Base-by-base conservation (phyloP, 1,140 invertebrate genomes). In the Plectrocnemia conspersa region DNA sequence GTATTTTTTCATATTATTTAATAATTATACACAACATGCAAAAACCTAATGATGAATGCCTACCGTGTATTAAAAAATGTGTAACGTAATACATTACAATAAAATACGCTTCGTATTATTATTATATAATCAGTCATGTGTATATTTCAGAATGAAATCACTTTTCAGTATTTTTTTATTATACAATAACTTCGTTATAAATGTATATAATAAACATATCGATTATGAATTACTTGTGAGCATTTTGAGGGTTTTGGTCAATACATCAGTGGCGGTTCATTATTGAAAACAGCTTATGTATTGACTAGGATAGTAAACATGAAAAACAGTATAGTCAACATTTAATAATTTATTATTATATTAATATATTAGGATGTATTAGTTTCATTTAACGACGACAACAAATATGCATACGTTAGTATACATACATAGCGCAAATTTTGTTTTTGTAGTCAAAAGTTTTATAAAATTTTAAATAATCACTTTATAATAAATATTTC, bases 21-120 rank as follows among this genome's bases (percentile, higher is more conserved):
- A n/a, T n/a, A n/a, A n/a, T n/a, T n/a, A n/a, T n/a, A n/a, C n/a
- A n/a, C n/a, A n/a, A n/a, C n/a, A n/a, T n/a, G n/a, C n/a, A n/a
- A n/a, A n/a, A n/a, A n/a, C n/a, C n/a, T n/a, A n/a, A n/a, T n/a
- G n/a, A n/a, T n/a, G n/a, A n/a, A n/a, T n/a, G n/a, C n/a, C n/a
- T n/a, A n/a, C n/a, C n/a, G n/a, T n/a, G 52, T 50, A 54, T 53
- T 59, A 59, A 46, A 59, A 59, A 59, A 59, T 59, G 54, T 59
- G 33, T 59, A 59, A 59, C 57, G 50, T 36, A 55, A 54, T 49
- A n/a, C n/a, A 52, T 45, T 59, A 59, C 57, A 52, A 46, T 56
- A 54, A 55, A 52, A 59, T 52, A 55, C 53, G 53, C 21, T 48
- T 58, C 15, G 29, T 15, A 24, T 24, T 45, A 22, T 45, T 54